Evolutionary conservation across 2,113 vertebrate species (phyloP).

Genomic region (Cnemophilus loriae): DNA sequence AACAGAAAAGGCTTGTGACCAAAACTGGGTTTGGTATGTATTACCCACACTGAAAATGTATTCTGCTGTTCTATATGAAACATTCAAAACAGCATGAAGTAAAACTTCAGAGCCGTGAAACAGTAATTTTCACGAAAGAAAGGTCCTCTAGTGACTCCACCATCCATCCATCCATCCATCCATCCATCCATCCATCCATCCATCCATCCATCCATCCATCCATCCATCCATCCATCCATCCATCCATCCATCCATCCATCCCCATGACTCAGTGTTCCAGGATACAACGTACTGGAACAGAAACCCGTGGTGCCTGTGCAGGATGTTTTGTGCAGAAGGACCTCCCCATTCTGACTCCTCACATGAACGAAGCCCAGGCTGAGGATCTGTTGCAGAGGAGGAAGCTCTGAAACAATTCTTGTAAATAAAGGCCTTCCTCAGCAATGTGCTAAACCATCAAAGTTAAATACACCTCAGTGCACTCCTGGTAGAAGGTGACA

Average conservation of each 20-base stretch:
- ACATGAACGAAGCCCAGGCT: background rate
- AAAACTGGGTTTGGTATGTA: background rate
- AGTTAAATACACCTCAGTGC: background rate
- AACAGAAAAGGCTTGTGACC: conserved; percentile 13
- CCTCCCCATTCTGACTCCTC: background rate
- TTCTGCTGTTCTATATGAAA: background rate
- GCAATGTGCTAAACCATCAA: background rate
- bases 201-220: background rate
- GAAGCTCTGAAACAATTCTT: background rate
- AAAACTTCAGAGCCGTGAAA: background rate
- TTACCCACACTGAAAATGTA: background rate
- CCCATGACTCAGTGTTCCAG: rapidly evolving
- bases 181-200: no score
- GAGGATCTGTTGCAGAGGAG: background rate
- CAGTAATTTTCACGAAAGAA: background rate
- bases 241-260: background rate
- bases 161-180: background rate
- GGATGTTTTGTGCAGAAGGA: background rate
- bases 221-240: background rate
- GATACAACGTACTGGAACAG: background rate
- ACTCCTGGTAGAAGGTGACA: no score
- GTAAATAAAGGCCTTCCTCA: background rate
- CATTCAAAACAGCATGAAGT: background rate
- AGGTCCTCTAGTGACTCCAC: background rate
- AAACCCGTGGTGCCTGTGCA: background rate